phyloP scores from a whole-genome alignment of 2,888 invertebrate species.

The Ormyrus pomaceus region DNA sequence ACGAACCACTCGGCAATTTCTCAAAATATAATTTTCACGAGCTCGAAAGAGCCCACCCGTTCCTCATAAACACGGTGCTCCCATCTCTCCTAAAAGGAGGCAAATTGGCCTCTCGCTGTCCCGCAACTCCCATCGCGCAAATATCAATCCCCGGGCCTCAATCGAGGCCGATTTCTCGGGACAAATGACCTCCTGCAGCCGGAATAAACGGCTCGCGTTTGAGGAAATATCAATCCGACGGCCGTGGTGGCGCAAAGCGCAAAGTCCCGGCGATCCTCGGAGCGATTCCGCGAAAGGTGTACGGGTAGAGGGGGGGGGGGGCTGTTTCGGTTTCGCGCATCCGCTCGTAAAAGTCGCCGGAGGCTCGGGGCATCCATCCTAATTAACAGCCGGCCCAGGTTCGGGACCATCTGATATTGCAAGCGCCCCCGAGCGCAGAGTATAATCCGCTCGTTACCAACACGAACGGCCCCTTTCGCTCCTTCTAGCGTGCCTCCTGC shows the following conservation, averaged over 20 bases:
- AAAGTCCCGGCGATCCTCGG: constrained; percentile 63
- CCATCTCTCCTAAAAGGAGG: background rate
- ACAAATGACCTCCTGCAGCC: no score
- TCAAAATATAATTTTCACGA: constrained; percentile 3
- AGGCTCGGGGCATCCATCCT: constrained; percentile 75
- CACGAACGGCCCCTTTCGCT: constrained; percentile 67
- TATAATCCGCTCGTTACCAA: constrained; percentile 74
- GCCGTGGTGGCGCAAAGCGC: constrained; percentile 42
- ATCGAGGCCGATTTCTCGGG: no score
- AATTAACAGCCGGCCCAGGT: constrained; percentile 74
- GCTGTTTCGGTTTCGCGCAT: constrained; percentile 71
- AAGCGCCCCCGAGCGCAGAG: constrained; percentile 59
- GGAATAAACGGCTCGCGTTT: background rate
- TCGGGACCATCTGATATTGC: constrained; percentile 73
- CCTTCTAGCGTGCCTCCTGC: constrained; percentile 12
- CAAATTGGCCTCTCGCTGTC: background rate
- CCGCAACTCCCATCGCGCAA: no score
- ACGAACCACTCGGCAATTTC: constrained; percentile 2
- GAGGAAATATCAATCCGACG: constrained; percentile 10
- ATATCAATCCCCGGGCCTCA: no score
- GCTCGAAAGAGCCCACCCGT: background rate
- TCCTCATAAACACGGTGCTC: constrained; percentile 17
- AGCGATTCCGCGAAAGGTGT: constrained; percentile 68
- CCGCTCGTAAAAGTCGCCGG: constrained; percentile 74
- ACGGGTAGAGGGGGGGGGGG: constrained; percentile 36